Evolutionary conservation across 2,797 vertebrate species (phyloP).

Genomic region (Margarornis squamiger): DNA sequence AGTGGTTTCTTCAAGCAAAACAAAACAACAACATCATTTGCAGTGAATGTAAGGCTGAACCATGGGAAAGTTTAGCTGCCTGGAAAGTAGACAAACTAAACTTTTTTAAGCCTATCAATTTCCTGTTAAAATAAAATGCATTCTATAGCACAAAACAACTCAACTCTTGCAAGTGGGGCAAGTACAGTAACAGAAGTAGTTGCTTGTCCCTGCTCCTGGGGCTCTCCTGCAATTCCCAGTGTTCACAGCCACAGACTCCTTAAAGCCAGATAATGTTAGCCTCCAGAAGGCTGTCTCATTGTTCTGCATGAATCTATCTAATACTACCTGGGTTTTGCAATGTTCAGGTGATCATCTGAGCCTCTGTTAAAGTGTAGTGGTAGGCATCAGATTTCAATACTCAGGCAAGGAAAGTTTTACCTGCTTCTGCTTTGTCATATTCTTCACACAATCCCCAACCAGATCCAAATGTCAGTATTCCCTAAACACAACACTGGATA

Average conservation of each 20-base stretch:
- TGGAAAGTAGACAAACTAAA: background rate
- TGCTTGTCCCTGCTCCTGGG: background rate
- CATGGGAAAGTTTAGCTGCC: conserved; percentile 15
- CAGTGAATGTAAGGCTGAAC: background rate
- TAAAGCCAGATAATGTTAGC: background rate
- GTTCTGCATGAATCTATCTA: background rate
- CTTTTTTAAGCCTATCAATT: background rate
- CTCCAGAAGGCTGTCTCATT: background rate
- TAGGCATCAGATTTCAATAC: background rate
- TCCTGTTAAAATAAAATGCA: background rate
- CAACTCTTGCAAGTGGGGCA: background rate
- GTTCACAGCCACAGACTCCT: background rate
- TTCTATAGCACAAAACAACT: background rate
- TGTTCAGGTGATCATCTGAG: background rate
- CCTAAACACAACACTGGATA: background rate
- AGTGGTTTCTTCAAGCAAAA: background rate
- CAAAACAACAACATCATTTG: background rate
- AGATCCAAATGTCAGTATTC: background rate
- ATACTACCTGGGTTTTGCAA: background rate
- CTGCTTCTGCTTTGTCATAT: background rate
- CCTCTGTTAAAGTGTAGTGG: background rate
- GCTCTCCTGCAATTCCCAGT: background rate
- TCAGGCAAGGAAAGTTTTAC: background rate
- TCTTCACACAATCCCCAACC: background rate
- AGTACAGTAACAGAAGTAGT: background rate